Base-by-base conservation (phyloP, 2,797 vertebrate genomes). In the Acipenser ruthenus region DNA sequence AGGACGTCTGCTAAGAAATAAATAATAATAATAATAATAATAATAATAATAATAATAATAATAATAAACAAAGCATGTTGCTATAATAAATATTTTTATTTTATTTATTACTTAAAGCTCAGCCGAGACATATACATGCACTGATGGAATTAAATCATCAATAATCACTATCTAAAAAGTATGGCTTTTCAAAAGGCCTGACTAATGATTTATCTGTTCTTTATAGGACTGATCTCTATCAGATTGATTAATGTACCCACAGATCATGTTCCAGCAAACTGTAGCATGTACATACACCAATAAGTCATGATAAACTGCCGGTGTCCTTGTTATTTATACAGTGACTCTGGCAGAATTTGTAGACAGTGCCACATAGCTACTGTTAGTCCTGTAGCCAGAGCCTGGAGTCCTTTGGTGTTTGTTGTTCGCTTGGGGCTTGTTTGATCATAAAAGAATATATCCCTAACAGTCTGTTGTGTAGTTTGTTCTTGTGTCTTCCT, bases 191-290 rank as follows among this genome's bases (percentile, higher is more conserved):
- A 88, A 92, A 93, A 89, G 80, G 88, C 83, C 88, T 87, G 86
- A 83, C 91, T 95, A 96, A 97, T 97, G 93, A 96, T 99, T 96
- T 94, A 94, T 96, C 89, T 93, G 87, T 93, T 85, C 92, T 94
- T 89, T 79, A 91, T 90, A 86, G 90, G 88, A 90, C 91, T 73
- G 95, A 98, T 99, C 93, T 86, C 90, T 99, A 98, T 98, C 95
- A 92, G 91, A 93, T 95, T 99, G 96, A 98, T 99, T 95, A 96
- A 99, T 98, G 93, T 90, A 89, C 92, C 86, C 83, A 92, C 94
- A 94, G 97, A 96, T 98, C 94, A 96, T 93, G 91, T 96, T 95
- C 91, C 90, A 84, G 90, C 87, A 95, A 93, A 94, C 84, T 90
- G 86, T 79, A 74, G 90, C 88, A 93, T 90, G 92, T 92, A 87